phyloP scores from a whole-genome alignment of 2,888 invertebrate genomes.

The Diploptera punctata region DNA sequence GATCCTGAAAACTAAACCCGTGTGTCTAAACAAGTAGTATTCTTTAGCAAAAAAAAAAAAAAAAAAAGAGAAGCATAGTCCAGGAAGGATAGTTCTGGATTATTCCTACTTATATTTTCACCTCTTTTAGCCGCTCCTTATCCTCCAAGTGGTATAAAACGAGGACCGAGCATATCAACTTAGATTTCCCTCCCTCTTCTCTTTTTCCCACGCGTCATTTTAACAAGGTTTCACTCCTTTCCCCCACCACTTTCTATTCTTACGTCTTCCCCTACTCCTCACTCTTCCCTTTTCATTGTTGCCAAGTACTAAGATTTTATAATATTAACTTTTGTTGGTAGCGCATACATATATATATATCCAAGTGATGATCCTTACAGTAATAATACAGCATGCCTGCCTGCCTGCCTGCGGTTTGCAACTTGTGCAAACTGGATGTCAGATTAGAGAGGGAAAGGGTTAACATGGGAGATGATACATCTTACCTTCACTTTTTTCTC shows the following conservation, averaged over 20 bases:
- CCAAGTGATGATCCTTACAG: neutral
- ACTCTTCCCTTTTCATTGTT: conserved; percentile 16
- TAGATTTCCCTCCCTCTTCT: conserved; percentile 32
- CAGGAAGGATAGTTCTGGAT: no score
- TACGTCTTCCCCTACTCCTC: neutral
- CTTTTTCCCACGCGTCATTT: conserved; percentile 40
- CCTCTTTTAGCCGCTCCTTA: neutral
- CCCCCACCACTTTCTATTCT: conserved; percentile 1
- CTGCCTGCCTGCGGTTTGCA: neutral
- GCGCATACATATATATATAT: neutral
- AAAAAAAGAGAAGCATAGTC: no score
- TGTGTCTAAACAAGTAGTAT: no score
- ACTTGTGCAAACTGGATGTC: neutral
- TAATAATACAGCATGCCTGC: neutral
- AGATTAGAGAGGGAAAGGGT: neutral
- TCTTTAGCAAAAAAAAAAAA: no score
- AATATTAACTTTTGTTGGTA: conserved; percentile 29
- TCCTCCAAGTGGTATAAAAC: conserved; percentile 15
- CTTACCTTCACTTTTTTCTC: no score
- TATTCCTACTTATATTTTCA: no score
- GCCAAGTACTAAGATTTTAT: conserved; percentile 30
- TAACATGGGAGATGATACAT: no score
- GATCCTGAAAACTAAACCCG: no score
- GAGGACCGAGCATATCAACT: conserved; percentile 7
- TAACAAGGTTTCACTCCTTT: conserved; percentile 36